Conservation (phyloP, 2,113 vertebrate genomes). For the Pelobates fuscus region DNA sequence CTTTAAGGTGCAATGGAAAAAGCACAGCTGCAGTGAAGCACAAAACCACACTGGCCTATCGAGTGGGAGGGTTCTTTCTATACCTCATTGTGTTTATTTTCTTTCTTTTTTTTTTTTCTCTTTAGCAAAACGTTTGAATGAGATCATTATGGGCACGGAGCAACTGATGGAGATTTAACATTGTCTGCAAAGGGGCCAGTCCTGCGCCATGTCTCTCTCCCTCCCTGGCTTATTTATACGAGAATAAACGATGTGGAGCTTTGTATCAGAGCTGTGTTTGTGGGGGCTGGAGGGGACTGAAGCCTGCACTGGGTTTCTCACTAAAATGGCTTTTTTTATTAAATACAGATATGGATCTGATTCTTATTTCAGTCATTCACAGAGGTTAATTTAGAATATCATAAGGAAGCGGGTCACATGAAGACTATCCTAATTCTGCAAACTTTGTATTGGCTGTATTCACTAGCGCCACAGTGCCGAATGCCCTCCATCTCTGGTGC, state of each 20-base stretch:
- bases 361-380: no score
- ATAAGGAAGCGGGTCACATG: no score
- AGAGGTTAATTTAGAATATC: no score
- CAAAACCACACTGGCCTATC: no score
- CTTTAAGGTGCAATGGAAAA: no score
- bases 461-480: no score
- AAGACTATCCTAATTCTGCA: no score
- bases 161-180: constrained; percentile 97
- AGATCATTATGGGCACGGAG: constrained; percentile 94
- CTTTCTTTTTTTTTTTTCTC: constrained; percentile 57
- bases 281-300: neutral
- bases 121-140: constrained; percentile 90
- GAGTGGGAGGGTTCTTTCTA: no score
- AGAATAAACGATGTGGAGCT: constrained; percentile 68
- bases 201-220: constrained; percentile 50
- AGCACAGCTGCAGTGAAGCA: no score
- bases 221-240: constrained; percentile 71
- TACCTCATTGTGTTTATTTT: neutral
- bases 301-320: neutral
- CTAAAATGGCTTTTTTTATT: neutral
- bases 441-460: no score
- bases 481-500: no score
- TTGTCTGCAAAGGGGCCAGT: neutral
- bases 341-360: neutral
- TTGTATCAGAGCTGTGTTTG: neutral